phyloP scores from a whole-genome alignment of 2,797 vertebrate species.

The Cirrhinus mrigala region DNA sequence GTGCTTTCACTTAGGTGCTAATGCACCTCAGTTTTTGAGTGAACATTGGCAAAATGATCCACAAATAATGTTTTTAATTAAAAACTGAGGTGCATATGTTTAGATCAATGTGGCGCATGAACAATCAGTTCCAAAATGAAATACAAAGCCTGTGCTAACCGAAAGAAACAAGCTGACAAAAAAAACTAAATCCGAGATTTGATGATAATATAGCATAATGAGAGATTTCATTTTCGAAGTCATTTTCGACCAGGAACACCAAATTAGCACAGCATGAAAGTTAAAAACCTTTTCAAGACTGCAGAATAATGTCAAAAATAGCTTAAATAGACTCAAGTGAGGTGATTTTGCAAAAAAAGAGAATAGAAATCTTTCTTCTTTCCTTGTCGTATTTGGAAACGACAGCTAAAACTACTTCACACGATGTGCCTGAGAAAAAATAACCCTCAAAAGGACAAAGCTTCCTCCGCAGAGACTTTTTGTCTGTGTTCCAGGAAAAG shows the following conservation, averaged over 20 bases:
- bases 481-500: conserved; percentile 36
- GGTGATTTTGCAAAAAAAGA: neutral
- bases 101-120: neutral
- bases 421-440: neutral
- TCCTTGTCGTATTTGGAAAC: neutral
- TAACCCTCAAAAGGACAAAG: neutral
- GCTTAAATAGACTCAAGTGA: neutral
- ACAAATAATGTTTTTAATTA: neutral
- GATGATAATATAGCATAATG: neutral
- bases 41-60: neutral
- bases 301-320: conserved; percentile 4
- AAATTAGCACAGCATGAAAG: neutral
- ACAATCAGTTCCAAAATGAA: neutral
- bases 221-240: too few species aligned
- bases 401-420: conserved; percentile 25
- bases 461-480: neutral
- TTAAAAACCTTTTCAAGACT: conserved; percentile 5
- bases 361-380: neutral
- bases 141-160: neutral
- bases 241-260: neutral
- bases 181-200: neutral
- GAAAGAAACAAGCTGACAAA: neutral
- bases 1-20: neutral
- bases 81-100: neutral
- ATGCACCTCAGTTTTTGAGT: neutral